phyloP scores from a whole-genome alignment of 2,888 invertebrate species.

The Lasioglossum leucozonium region DNA sequence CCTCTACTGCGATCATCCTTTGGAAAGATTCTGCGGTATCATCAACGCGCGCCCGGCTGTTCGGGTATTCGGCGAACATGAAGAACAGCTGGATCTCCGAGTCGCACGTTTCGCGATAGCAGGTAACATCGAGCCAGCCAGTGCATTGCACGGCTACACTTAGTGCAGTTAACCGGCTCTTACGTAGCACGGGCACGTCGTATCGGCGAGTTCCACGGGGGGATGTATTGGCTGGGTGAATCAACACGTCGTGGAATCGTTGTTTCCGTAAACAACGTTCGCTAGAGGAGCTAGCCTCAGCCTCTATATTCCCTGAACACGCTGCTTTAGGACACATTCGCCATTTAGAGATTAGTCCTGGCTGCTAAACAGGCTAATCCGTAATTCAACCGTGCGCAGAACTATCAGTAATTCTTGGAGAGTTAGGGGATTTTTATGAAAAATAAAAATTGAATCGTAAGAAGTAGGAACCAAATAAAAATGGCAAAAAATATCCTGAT shows the following conservation, averaged over 20 bases:
- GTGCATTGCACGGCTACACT: constrained; percentile 2
- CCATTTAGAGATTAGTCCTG: neutral
- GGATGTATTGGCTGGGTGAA: constrained; percentile 2
- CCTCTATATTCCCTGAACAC: neutral
- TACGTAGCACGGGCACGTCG: constrained; percentile 26
- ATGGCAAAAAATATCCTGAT: too few species aligned
- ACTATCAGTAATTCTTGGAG: too few species aligned
- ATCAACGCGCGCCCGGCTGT: constrained; percentile 40
- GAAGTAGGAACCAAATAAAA: too few species aligned
- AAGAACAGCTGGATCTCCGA: constrained; percentile 29
- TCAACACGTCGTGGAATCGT: constrained; percentile 14
- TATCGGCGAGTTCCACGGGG: neutral
- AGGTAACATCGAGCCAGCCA: neutral
- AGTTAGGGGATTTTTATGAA: too few species aligned
- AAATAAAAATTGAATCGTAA: too few species aligned
- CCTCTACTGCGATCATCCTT: constrained; percentile 29
- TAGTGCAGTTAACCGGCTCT: constrained; percentile 35
- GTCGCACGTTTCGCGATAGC: constrained; percentile 40
- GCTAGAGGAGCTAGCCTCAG: neutral
- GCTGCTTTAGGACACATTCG: neutral
- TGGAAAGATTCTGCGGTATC: constrained; percentile 50
- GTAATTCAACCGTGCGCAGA: too few species aligned
- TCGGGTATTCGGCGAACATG: constrained; percentile 45
- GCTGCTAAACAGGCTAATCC: too few species aligned
- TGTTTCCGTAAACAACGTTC: neutral